Evolutionary conservation across 2,888 invertebrate genomes (phyloP).

Genomic region (Tortrix viridana): DNA sequence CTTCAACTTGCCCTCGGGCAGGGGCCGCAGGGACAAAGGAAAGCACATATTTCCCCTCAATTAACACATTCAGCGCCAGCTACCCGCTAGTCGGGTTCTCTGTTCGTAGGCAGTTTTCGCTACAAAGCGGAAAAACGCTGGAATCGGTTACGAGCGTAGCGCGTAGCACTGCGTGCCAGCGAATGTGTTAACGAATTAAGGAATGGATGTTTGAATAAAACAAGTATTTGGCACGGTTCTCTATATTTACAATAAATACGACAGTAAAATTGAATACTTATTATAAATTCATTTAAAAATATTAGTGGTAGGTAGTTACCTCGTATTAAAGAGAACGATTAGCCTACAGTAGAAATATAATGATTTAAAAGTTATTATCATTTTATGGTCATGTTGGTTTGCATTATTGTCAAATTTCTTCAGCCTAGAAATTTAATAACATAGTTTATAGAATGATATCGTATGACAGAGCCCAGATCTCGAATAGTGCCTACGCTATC

Average conservation of each 20-base stretch:
- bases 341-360: slow-evolving; percentile 52
- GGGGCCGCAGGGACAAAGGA: no score
- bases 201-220: slow-evolving; percentile 51
- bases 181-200: no score
- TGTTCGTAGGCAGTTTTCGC: no score
- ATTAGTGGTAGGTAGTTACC: slow-evolving; percentile 38
- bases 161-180: no score
- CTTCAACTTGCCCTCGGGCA: no score
- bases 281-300: slow-evolving; percentile 50
- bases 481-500: slow-evolving; percentile 9
- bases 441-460: slow-evolving; percentile 1
- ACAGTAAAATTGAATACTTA: slow-evolving; percentile 60
- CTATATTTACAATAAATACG: slow-evolving; percentile 74
- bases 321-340: slow-evolving; percentile 44
- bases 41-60: no score
- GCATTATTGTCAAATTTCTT: slow-evolving; percentile 64
- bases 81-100: no score
- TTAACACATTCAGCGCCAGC: no score
- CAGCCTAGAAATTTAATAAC: slow-evolving; percentile 27
- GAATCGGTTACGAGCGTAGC: no score
- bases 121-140: no score
- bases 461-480: background rate
- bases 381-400: slow-evolving; percentile 58
- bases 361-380: slow-evolving; percentile 64
- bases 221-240: slow-evolving; percentile 55